Conservation (phyloP, 2,113 vertebrate genomes). For the Eudyptes chrysolophus region DNA sequence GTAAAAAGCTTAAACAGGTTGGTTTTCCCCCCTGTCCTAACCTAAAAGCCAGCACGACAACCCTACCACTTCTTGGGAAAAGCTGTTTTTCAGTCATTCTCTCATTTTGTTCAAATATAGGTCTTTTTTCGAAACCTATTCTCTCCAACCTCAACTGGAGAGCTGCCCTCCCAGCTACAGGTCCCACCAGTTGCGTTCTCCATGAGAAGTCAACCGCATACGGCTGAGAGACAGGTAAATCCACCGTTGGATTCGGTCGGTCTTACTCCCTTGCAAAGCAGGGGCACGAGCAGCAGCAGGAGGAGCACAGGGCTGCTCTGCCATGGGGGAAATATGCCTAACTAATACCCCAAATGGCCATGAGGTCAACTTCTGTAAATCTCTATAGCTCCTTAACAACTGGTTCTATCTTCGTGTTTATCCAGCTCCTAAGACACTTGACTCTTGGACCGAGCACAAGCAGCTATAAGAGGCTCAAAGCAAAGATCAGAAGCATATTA, state of each 20-base stretch:
- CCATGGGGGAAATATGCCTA: not conserved
- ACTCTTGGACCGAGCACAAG: slow-evolving; percentile 7
- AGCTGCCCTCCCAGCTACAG: not conserved
- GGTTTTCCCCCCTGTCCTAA: not conserved
- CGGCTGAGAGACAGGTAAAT: not conserved
- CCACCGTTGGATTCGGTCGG: accelerated
- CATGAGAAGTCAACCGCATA: not conserved
- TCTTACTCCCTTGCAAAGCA: not conserved
- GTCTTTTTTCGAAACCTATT: not conserved
- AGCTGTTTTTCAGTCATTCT: not conserved
- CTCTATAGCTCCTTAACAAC: slow-evolving; percentile 19
- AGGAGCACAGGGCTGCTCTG: not conserved
- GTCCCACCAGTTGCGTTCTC: not conserved
- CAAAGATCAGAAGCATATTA: slow-evolving; percentile 26
- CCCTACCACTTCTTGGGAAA: not conserved
- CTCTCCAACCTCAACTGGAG: not conserved
- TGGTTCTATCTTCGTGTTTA: slow-evolving; percentile 20
- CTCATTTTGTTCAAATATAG: not conserved
- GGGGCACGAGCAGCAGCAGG: not conserved
- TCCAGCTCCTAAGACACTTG: slow-evolving; percentile 33
- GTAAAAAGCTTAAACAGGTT: not conserved
- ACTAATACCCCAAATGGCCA: not conserved
- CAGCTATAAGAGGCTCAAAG: slow-evolving; percentile 19
- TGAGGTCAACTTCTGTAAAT: not conserved
- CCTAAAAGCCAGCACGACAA: not conserved